Evolutionary conservation across 2,797 vertebrate genomes (phyloP), one percentile per base, ranked within the genome.

Genomic region (Tapera naevia): DNA sequence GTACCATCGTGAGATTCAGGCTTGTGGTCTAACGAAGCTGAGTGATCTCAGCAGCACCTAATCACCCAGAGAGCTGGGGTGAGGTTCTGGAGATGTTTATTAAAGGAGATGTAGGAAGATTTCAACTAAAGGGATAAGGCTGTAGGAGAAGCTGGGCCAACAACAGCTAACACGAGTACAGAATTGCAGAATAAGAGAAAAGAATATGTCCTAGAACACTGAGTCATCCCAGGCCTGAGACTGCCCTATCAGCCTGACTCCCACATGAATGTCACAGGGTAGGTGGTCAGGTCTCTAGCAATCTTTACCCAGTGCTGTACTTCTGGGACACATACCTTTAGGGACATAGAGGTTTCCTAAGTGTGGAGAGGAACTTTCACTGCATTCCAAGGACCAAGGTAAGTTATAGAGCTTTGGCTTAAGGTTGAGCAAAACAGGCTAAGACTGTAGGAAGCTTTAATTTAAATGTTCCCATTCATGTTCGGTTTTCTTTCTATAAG

Each of bases 201-300:
- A 70, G 39, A 30, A 70, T 43, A 6, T 56, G 35, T 50, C 57
- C 51, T 73, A 30, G 62, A 86, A 43, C 74, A 28, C 25, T 17
- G 25, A 54, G n/a, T 60, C 25, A 60, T n/a, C 18, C 18, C n/a
- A 33, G 23, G 4, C 13, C 17, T 56, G 66, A 78, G 54, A 39
- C 7, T 8, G 10, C 10, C 3, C 1, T 9, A 23, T 24, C 73
- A 74, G 13, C 43, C 43, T 41, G 70, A 61, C 17, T 37, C 30
- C 50, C 25, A 17, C 17, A 18, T 2, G 62, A 67, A 82, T 16
- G 46, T 64, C 35, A 19, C 7, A 45, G n/a, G 17, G 14, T 8
- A 51, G 35, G 54, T 86, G 94, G 88, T 93, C 86, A 93, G 86
- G 54, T 88, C 91, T 95, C 91, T 91, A 85, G 88, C 90, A 83